phyloP scores from a whole-genome alignment of 1,140 invertebrate genomes.

The Drosophila rhopaloa region DNA sequence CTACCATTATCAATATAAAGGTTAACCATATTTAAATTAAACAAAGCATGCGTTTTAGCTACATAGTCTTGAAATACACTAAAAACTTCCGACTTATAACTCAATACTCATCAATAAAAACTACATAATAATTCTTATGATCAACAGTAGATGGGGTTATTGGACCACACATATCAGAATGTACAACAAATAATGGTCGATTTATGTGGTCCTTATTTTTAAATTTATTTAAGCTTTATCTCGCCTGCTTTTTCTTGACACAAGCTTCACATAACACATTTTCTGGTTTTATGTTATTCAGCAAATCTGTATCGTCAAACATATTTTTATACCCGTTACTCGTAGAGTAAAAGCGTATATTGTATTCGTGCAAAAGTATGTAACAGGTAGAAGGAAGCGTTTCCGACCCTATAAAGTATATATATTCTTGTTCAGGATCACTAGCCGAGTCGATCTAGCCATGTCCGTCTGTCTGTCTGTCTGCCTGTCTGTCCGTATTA shows the following conservation, averaged over 20 bases:
- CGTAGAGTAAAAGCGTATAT: neutral
- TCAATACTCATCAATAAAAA: slow-evolving; percentile 23
- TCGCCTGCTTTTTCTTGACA: no score
- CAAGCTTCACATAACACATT: no score
- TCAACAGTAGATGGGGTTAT: slow-evolving; percentile 54
- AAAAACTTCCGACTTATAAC: slow-evolving; percentile 75
- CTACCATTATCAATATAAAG: slow-evolving; percentile 3
- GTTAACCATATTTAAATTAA: slow-evolving; percentile 8
- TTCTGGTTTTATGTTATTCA: no score
- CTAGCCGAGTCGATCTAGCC: no score
- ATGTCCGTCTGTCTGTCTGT: no score
- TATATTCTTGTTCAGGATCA: no score
- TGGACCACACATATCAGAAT: slow-evolving; percentile 85
- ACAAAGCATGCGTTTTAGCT: slow-evolving; percentile 13
- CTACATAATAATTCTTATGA: neutral
- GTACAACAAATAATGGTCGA: slow-evolving; percentile 79
- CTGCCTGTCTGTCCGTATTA: no score
- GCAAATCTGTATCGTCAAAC: no score
- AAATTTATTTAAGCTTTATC: no score
- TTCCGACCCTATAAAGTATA: no score
- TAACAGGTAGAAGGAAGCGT: no score
- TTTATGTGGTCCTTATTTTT: slow-evolving; percentile 38
- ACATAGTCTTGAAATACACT: slow-evolving; percentile 70
- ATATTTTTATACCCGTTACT: neutral
- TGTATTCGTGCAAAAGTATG: no score